Evolutionary conservation across 2,888 invertebrate species (phyloP).

Genomic region (Parnassius mnemosyne): DNA sequence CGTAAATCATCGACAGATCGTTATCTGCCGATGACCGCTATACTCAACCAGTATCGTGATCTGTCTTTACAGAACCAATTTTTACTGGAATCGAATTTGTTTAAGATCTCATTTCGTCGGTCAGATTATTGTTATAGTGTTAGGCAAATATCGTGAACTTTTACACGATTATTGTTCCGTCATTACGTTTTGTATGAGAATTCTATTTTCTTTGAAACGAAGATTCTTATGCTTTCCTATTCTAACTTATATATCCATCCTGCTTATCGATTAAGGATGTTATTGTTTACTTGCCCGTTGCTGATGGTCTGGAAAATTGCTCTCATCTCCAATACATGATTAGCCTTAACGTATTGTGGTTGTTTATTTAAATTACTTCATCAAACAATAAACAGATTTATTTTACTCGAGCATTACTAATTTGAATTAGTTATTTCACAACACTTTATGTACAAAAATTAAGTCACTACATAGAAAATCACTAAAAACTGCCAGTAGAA

Average conservation of each 20-base stretch:
- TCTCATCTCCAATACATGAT: conserved; percentile 60
- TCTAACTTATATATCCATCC: conserved; percentile 46
- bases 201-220: conserved; percentile 74
- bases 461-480: background rate
- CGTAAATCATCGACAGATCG: conserved; percentile 77
- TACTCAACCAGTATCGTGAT: conserved; percentile 49
- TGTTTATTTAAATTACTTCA: conserved; percentile 3
- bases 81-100: conserved; percentile 52
- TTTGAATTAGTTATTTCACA: background rate
- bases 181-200: conserved; percentile 78
- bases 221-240: conserved; percentile 52
- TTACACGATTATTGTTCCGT: conserved; percentile 75
- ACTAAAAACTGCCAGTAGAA: background rate
- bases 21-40: conserved; percentile 74
- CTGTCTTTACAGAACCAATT: conserved; percentile 42
- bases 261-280: conserved; percentile 62
- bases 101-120: conserved; percentile 48
- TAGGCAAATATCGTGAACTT: conserved; percentile 77
- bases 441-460: conserved; percentile 3
- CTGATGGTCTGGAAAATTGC: conserved; percentile 61
- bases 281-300: conserved; percentile 76
- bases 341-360: conserved; percentile 1
- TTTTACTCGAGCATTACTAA: background rate
- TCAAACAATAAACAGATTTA: background rate
- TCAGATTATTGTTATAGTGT: conserved; percentile 65